phyloP scores from a whole-genome alignment of 2,888 invertebrate genomes.

The Platycnemis pennipes region DNA sequence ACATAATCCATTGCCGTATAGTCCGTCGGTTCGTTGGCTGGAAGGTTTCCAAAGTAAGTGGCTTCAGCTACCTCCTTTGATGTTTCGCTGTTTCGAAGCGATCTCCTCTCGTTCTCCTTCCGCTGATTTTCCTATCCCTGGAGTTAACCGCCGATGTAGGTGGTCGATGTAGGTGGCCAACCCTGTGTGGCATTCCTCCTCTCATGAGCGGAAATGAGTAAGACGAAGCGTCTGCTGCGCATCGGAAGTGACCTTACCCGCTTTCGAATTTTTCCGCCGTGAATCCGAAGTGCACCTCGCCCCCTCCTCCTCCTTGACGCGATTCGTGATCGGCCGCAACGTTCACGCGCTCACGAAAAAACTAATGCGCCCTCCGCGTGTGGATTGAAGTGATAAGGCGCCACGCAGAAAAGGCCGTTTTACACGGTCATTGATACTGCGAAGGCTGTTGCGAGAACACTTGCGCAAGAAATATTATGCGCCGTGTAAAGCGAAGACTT shows the following conservation, averaged over 20 bases:
- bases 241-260: not conserved
- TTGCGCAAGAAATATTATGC: too few relatives aligned
- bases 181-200: not conserved
- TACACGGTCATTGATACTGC: too few relatives aligned
- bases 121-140: not conserved
- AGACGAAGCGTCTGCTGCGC: not conserved
- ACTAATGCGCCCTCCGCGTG: too few relatives aligned
- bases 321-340: not conserved
- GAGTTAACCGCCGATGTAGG: too few relatives aligned
- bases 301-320: not conserved
- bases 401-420: too few relatives aligned
- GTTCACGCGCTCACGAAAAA: too few relatives aligned
- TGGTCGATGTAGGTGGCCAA: not conserved
- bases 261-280: not conserved
- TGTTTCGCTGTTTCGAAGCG: not conserved
- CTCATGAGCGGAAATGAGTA: conserved; percentile 12
- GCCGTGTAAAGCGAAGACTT: too few relatives aligned
- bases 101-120: not conserved
- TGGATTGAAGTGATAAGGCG: too few relatives aligned
- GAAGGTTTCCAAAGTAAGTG: not conserved
- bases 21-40: not conserved
- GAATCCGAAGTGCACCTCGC: not conserved
- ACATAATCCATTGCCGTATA: not conserved
- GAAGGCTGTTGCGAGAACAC: too few relatives aligned
- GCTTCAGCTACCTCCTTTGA: not conserved